Evolutionary conservation across 1,140 invertebrate genomes (phyloP).

Genomic region (Achatina immaculata): DNA sequence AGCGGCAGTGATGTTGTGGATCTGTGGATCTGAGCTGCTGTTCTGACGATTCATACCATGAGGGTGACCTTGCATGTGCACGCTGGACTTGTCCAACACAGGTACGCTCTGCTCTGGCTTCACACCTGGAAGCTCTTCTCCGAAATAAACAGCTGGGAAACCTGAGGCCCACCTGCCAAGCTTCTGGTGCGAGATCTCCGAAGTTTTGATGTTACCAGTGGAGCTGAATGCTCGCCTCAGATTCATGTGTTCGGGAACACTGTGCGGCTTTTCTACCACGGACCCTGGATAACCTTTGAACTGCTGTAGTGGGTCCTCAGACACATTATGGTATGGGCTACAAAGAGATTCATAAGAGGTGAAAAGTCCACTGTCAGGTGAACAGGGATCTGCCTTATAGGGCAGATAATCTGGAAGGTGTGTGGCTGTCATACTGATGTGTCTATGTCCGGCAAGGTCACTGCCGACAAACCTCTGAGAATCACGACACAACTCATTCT

Average conservation of each 20-base stretch:
- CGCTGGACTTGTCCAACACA: slow-evolving; percentile 31
- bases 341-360: neutral
- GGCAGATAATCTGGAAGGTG: neutral
- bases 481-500: neutral
- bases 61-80: slow-evolving; percentile 11
- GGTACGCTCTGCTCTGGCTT: slow-evolving; percentile 59
- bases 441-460: neutral
- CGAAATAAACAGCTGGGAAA: neutral
- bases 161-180: neutral
- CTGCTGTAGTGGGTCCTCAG: neutral
- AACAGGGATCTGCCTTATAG: neutral
- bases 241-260: neutral
- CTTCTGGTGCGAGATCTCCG: neutral
- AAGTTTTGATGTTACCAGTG: slow-evolving; percentile 2
- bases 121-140: slow-evolving; percentile 44
- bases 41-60: slow-evolving; percentile 63
- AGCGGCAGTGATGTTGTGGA: slow-evolving; percentile 73
- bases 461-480: neutral
- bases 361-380: slow-evolving; percentile 2
- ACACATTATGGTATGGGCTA: neutral
- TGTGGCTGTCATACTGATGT: neutral
- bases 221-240: slow-evolving; percentile 35
- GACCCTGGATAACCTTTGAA: neutral
- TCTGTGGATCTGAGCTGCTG: slow-evolving; percentile 78
- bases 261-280: neutral